Conservation (phyloP, 2,113 vertebrate genomes). For the Myotis lucifugus region DNA sequence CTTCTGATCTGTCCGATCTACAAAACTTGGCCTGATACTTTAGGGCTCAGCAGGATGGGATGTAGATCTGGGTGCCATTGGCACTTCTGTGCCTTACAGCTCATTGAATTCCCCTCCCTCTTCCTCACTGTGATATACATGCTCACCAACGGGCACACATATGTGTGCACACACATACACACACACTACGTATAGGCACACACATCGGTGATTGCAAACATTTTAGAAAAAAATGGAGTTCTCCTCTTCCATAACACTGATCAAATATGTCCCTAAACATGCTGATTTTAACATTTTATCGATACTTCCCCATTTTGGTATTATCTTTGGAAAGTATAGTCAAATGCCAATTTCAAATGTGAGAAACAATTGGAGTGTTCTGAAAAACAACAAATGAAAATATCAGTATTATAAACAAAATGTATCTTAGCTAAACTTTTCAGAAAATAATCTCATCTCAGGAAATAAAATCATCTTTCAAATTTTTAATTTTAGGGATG, state of each 20-base stretch:
- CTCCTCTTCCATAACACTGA: not conserved
- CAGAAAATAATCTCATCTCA: conserved; percentile 17
- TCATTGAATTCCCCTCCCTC: not conserved
- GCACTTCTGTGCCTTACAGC: not conserved
- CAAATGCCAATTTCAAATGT: conserved; percentile 26
- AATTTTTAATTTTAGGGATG: not conserved
- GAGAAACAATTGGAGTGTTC: not conserved
- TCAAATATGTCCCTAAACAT: not conserved
- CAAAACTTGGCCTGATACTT: not conserved
- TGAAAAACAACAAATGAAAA: not conserved
- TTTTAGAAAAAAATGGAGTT: conserved; percentile 29
- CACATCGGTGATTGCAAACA: not conserved
- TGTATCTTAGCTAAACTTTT: not conserved
- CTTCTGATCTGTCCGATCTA: not conserved
- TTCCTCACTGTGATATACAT: not conserved
- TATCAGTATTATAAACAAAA: not conserved
- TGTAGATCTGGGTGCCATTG: not conserved
- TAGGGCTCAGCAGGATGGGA: not conserved
- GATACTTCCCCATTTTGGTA: not conserved
- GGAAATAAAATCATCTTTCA: not conserved
- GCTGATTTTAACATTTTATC: not conserved
- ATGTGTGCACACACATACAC: too few species aligned
- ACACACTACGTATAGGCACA: not conserved
- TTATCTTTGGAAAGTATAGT: conserved; percentile 11
- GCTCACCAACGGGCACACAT: not conserved